Conservation (phyloP, 1,140 invertebrate genomes). For the Trichonephila clavata region DNA sequence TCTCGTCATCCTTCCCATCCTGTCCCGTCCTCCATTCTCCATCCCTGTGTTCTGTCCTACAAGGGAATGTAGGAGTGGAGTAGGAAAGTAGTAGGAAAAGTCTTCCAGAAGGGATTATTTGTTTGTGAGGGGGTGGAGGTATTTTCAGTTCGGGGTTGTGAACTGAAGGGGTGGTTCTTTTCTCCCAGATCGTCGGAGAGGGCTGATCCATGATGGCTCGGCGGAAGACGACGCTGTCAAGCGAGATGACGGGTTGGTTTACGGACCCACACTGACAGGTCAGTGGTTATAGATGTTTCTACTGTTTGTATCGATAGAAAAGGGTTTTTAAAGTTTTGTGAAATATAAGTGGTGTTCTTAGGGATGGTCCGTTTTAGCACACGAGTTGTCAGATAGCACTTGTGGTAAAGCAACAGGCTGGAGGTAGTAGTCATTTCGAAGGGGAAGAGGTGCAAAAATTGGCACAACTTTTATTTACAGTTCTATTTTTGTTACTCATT, state of each 20-base stretch:
- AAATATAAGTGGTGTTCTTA: background rate
- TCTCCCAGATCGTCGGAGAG: background rate
- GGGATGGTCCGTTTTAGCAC: background rate
- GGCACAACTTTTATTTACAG: no score
- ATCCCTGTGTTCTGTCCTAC: background rate
- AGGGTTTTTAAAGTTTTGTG: background rate
- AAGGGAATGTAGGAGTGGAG: background rate
- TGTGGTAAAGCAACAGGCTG: slow-evolving; percentile 37
- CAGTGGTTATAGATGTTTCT: background rate
- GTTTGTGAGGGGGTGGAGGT: slow-evolving; percentile 32
- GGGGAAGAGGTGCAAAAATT: no score
- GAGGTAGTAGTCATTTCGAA: background rate
- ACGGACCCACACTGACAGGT: slow-evolving; percentile 44
- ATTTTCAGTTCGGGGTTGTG: background rate
- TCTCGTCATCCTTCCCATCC: slow-evolving; percentile 36
- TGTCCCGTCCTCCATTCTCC: slow-evolving; percentile 23
- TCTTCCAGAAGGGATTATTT: slow-evolving; percentile 27
- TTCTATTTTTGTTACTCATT: no score
- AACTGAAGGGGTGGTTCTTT: background rate
- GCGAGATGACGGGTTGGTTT: background rate
- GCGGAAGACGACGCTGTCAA: background rate
- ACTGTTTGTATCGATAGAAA: background rate
- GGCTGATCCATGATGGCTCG: background rate
- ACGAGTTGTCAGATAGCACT: background rate
- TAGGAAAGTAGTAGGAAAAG: background rate